Base-by-base conservation (phyloP, 2,888 invertebrate species). In the Aporophyla nigra region DNA sequence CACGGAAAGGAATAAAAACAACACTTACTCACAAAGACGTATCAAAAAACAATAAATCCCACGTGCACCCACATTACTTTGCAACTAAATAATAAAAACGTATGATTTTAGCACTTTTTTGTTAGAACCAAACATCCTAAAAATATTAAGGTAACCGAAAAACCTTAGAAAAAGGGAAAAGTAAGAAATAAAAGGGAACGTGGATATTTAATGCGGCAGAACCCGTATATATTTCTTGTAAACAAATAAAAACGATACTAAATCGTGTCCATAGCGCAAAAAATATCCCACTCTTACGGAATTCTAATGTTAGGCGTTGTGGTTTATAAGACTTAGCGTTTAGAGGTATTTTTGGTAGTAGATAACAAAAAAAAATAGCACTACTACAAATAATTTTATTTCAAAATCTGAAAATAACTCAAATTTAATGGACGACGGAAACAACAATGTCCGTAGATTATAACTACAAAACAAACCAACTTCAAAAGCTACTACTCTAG, bases 181-280 rank as follows among this genome's bases (percentile, higher is more conserved):
- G 43, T 71, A 78, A 66, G 74, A 82, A 84, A 82, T 83, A 86
- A 87, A 86, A 74, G 82, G 63, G 69, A 83, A 87, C 82, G 74
- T 65, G 77, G 80, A 83, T 87, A 83, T 87, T 89, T 87, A 87
- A 89, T 86, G 87, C 84, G 76, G 80, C 83, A 70, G 83, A 87
- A 86, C 86, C 88, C 86, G 82, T 88, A 90, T 89, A 90, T 89
- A 90, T 91, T 90, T 90, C 88, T 84, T 87, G 88, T 89, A 90
- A 90, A 91, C 90, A 91, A 92, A 92, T 91, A 91, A 93, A 91
- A 88, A 80, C 86, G 87, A 89, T 89, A 90, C 88, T 91, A 90
- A 92, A 91, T 91, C 90, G 88, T 89, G 90, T 88, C 86, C 87
- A 88, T 86, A 79, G 88, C 86, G 86, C 85, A 90, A 89, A 91